phyloP scores from a whole-genome alignment of 2,113 vertebrate species.

The Arizona elegans region DNA sequence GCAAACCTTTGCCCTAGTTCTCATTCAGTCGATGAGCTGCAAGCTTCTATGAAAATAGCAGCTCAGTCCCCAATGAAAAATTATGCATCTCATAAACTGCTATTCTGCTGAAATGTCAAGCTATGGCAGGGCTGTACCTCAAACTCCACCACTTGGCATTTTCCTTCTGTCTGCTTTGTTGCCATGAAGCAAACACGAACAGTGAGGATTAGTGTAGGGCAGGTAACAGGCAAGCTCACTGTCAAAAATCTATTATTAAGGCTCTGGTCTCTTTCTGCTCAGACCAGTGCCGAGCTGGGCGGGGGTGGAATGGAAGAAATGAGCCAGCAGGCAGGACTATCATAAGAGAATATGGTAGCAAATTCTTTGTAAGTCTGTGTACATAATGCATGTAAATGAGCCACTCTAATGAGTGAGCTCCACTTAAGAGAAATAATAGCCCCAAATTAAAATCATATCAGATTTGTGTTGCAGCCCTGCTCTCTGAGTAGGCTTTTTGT shows the following conservation, averaged over 20 bases:
- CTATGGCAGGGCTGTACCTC: conserved; percentile 73
- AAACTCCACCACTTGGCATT: conserved; percentile 79
- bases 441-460: conserved; percentile 61
- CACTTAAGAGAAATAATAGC: conserved; percentile 62
- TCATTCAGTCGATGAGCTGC: conserved; percentile 65
- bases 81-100: conserved; percentile 81
- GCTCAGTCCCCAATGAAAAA: conserved; percentile 78
- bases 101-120: conserved; percentile 80
- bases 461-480: conserved; percentile 50
- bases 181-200: conserved; percentile 79
- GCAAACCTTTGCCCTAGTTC: conserved; percentile 72
- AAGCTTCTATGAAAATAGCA: conserved; percentile 73
- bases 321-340: conserved; percentile 48
- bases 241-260: conserved; percentile 83
- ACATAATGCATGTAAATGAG: conserved; percentile 68
- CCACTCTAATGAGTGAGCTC: conserved; percentile 60
- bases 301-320: conserved; percentile 47
- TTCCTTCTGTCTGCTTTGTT: conserved; percentile 80
- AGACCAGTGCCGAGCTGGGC: conserved; percentile 61
- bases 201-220: conserved; percentile 78
- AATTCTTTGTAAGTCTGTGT: conserved; percentile 63
- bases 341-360: conserved; percentile 49
- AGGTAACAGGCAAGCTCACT: conserved; percentile 74
- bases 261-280: conserved; percentile 76
- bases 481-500: conserved; percentile 50